These are phyloP conservation scores for Dinoponera quadriceps DNA, from an alignment of 1,140 invertebrate genomes.

Conservation along the genomic window DNA sequence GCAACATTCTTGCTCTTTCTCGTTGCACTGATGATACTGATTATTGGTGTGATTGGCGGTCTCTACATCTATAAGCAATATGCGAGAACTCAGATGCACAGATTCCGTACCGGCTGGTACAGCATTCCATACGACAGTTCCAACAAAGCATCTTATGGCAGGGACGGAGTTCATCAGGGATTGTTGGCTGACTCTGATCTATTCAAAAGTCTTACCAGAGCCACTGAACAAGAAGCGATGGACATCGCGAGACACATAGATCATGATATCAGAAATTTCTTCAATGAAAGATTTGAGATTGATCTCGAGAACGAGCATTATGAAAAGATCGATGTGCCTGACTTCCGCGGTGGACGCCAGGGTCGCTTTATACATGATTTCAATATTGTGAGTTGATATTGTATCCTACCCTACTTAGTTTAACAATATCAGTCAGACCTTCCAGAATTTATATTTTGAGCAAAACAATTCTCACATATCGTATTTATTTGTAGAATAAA, in stretches of 20 bases:
- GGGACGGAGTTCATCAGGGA: constrained; percentile 77
- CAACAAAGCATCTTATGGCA: constrained; percentile 78
- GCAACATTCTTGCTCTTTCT: constrained; percentile 91
- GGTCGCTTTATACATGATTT: constrained; percentile 97
- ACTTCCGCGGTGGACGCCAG: constrained; percentile 91
- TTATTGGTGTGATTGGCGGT: constrained; percentile 91
- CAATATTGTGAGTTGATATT: constrained; percentile 87
- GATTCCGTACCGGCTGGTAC: constrained; percentile 88
- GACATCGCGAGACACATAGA: constrained; percentile 72
- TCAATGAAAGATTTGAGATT: constrained; percentile 92
- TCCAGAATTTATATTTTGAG: background rate
- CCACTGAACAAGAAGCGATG: constrained; percentile 74
- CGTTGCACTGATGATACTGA: constrained; percentile 90
- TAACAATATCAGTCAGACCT: background rate
- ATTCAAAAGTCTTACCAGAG: constrained; percentile 76
- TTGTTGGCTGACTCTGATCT: constrained; percentile 78
- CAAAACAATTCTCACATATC: background rate
- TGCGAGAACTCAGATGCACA: constrained; percentile 87
- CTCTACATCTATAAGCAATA: constrained; percentile 92
- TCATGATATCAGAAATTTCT: constrained; percentile 81
- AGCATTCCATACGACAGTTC: constrained; percentile 88
- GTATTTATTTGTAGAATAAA: constrained; percentile 87
- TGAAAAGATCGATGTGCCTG: constrained; percentile 93
- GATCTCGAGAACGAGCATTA: constrained; percentile 89
- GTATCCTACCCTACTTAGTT: background rate